These are phyloP conservation scores for Dipodomys merriami DNA, from an alignment of 2,113 vertebrate species.

Conservation along the genomic window DNA sequence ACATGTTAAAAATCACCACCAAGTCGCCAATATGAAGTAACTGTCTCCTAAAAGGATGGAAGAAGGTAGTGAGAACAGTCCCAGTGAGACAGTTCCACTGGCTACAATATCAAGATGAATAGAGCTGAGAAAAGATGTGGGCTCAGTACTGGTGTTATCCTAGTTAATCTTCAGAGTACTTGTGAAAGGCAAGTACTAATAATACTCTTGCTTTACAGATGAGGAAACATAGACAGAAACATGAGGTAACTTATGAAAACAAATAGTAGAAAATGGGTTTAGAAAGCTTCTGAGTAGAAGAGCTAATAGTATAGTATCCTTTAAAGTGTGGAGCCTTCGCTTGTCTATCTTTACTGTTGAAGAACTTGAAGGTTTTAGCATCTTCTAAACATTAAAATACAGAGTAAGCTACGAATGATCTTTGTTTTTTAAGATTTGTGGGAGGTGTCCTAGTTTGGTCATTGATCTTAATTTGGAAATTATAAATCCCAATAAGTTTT, in stretches of 20 bases:
- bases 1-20: conserved; percentile 26
- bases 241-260: not conserved
- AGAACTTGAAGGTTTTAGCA: conserved; percentile 40
- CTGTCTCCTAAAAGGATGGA: not conserved
- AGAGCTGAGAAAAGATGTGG: not conserved
- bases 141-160: not conserved
- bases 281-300: not conserved
- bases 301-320: not conserved
- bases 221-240: not conserved
- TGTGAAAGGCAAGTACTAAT: not conserved
- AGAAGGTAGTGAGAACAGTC: not conserved
- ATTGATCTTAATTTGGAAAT: conserved; percentile 16
- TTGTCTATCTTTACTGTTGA: not conserved
- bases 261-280: not conserved
- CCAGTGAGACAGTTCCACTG: not conserved
- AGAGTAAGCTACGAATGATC: not conserved
- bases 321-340: not conserved
- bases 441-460: not conserved
- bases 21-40: not conserved
- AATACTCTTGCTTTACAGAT: not conserved
- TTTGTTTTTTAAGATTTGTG: conserved; percentile 21
- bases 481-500: not conserved
- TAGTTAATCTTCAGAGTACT: not conserved
- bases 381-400: conserved; percentile 19
- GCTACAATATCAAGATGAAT: not conserved